Evolutionary conservation across 2,113 vertebrate genomes (phyloP), one percentile per base, ranked within the genome.

Genomic region (Sakesphorus luctuosus): DNA sequence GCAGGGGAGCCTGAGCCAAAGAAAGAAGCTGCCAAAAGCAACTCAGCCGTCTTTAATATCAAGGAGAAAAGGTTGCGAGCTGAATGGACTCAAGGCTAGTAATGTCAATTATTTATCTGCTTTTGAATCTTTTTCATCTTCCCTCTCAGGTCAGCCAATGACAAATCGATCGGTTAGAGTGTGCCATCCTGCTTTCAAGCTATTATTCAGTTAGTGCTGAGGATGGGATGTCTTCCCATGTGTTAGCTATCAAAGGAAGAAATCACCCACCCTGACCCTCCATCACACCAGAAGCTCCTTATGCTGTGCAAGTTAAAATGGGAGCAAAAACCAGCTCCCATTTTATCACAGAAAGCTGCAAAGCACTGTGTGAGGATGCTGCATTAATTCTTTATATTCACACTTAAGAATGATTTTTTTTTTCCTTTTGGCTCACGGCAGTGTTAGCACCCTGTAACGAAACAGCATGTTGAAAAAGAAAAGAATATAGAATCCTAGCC

Each of bases 61-160:
- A 94, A 93, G 86, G 80, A 95, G 92, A 96, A 90, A 93, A 93
- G 93, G 93, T 58, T 95, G 88, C 0, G 0, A 94, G 86, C 46
- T 84, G 79, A 95, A 95, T 20, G 58, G 86, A 94, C 86, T 72
- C 68, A 87, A 95, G 76, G 76, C 86, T 94, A 62, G 69, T 33
- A 17, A 76, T 35, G 77, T 95, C 88, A 94, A 96, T 94, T 95
- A 93, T 94, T 96, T 93, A 96, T 93, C 94, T 87, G 89, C 91
- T 94, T 96, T 58, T 89, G 88, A 92, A 92, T 90, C 92, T 95
- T 93, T 90, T 93, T 89, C 72, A 58, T 89, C 79, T 79, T 93
- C 52, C 73, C 83, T 95, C 85, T 56, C 53, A 69, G 95, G 93
- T 94, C 90, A 94, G 86, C 62, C 88, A 92, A 94, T 65, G 90